Conservation (phyloP, 1,140 invertebrate species). For the Hyles vespertilio region DNA sequence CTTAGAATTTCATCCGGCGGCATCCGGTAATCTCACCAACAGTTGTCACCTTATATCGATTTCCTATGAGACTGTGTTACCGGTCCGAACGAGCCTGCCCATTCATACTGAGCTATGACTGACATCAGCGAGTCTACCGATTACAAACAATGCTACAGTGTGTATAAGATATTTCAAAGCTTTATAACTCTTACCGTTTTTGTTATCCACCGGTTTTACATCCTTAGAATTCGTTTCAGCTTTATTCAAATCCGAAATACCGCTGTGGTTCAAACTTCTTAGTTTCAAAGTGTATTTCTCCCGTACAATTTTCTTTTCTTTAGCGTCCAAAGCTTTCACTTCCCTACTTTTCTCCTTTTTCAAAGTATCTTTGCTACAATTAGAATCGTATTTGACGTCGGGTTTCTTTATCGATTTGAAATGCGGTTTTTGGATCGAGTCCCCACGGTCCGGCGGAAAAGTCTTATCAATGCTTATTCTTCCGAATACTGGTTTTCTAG, state of each 20-base stretch:
- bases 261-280: not conserved
- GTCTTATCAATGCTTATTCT: not conserved
- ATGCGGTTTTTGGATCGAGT: not conserved
- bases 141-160: no score
- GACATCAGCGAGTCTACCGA: no score
- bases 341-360: not conserved
- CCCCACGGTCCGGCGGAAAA: not conserved
- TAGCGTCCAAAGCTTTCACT: no score
- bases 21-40: no score
- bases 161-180: not conserved
- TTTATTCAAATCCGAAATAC: not conserved
- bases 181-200: constrained; percentile 5
- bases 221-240: not conserved
- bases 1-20: no score
- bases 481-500: constrained; percentile 1
- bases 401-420: not conserved
- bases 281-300: constrained; percentile 11
- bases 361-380: not conserved
- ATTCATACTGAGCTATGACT: no score
- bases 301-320: not conserved
- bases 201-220: not conserved
- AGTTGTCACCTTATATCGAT: no score
- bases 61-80: no score
- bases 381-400: not conserved
- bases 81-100: no score